Evolutionary conservation across 2,113 vertebrate species (phyloP).

Genomic region (Lagenorhynchus albirostris): DNA sequence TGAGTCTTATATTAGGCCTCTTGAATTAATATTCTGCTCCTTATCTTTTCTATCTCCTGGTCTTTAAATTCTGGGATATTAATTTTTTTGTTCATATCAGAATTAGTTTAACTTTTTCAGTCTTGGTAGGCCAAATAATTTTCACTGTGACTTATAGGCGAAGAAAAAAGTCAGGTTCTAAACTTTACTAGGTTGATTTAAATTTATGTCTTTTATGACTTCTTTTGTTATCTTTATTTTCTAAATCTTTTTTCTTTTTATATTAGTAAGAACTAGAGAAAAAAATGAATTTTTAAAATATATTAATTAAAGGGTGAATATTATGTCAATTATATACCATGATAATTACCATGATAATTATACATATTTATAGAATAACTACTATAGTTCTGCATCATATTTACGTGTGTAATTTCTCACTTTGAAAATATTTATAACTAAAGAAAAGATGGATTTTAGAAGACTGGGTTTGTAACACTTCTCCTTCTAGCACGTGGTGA

Average conservation of each 20-base stretch:
- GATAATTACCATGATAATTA: not conserved
- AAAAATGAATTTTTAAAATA: not conserved
- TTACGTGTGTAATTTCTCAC: not conserved
- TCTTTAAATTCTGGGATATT: not conserved
- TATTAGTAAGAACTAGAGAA: not conserved
- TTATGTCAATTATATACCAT: not conserved
- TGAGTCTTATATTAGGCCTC: not conserved
- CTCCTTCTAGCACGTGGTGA: not conserved
- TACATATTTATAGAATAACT: not conserved
- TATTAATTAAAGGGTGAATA: not conserved
- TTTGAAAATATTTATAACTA: not conserved
- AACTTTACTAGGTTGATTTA: not conserved
- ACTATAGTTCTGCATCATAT: not conserved
- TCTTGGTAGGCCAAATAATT: not conserved
- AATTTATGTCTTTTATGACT: not conserved
- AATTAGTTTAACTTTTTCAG: not conserved
- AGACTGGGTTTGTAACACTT: not conserved
- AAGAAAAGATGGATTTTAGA: not conserved
- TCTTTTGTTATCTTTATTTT: not conserved
- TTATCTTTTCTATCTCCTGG: not conserved
- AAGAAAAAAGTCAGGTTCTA: not conserved
- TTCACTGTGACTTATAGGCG: not conserved
- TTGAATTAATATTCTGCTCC: not conserved
- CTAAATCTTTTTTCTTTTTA: not conserved
- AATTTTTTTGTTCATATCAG: not conserved